phyloP scores from a whole-genome alignment of 2,888 invertebrate species.

The Deroplatys truncata region DNA sequence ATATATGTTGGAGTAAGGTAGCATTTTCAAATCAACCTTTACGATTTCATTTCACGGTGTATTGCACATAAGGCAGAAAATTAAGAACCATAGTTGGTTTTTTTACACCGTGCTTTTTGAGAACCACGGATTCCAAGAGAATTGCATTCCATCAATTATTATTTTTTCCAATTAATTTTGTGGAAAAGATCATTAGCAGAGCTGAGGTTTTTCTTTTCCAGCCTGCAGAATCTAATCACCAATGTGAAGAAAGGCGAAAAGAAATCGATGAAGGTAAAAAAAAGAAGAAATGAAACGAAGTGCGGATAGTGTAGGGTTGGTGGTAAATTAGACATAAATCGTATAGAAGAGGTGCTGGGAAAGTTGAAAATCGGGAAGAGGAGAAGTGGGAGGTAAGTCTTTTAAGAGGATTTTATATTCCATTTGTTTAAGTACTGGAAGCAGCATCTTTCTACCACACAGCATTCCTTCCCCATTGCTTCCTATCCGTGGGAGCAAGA shows the following conservation, averaged over 20 bases:
- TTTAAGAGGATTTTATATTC: conserved; percentile 9
- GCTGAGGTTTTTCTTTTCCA: neutral
- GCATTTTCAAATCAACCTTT: neutral
- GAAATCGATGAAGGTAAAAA: neutral
- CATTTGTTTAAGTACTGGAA: conserved; percentile 7
- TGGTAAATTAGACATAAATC: neutral
- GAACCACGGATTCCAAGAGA: neutral
- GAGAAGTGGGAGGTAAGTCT: neutral
- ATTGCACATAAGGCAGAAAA: neutral
- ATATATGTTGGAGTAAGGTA: neutral
- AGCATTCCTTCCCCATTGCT: neutral
- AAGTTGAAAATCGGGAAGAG: neutral
- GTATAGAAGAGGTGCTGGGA: neutral
- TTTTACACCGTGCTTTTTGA: neutral
- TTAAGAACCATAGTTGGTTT: neutral
- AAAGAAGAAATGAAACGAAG: neutral
- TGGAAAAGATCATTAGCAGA: neutral
- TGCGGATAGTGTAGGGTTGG: neutral
- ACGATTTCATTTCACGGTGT: neutral
- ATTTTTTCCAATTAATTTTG: neutral
- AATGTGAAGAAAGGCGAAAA: neutral
- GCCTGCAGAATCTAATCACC: neutral
- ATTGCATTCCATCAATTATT: neutral
- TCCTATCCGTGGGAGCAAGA: neutral
- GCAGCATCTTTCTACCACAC: neutral